Conservation (phyloP, 2,113 vertebrate species). For the Eonycteris spelaea region DNA sequence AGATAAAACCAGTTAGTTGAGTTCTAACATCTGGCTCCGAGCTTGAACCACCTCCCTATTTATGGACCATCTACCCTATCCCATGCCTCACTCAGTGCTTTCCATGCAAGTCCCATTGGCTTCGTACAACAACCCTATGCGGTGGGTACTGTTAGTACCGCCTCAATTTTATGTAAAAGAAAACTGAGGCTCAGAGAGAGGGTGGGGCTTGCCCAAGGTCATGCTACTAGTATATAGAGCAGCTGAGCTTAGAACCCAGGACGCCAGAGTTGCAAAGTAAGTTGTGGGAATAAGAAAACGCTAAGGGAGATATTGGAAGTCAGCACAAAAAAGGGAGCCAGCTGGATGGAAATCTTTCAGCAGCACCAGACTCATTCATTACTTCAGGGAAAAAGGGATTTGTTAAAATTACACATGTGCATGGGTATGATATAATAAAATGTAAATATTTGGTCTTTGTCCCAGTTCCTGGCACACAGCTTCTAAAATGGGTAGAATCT, state of each 20-base stretch:
- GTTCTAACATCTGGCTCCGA: background rate
- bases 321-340: background rate
- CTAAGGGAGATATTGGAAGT: background rate
- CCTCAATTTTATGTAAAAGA: background rate
- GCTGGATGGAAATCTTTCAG: background rate
- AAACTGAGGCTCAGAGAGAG: background rate
- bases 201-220: background rate
- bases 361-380: background rate
- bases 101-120: fast-evolving
- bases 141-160: too few relatives aligned
- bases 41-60: background rate
- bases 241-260: background rate
- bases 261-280: background rate
- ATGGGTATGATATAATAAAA: background rate
- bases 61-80: background rate
- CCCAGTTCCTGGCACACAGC: background rate
- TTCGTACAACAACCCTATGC: background rate
- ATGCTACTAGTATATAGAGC: background rate
- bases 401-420: background rate
- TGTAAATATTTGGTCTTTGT: slow-evolving; percentile 21
- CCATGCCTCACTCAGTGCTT: background rate
- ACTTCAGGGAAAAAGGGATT: background rate
- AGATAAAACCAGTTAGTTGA: background rate
- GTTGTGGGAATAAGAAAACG: background rate
- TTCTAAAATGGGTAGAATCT: background rate